These are phyloP conservation scores for Schizaphis graminum DNA, from an alignment of 2,888 invertebrate species.

Conservation along the genomic window DNA sequence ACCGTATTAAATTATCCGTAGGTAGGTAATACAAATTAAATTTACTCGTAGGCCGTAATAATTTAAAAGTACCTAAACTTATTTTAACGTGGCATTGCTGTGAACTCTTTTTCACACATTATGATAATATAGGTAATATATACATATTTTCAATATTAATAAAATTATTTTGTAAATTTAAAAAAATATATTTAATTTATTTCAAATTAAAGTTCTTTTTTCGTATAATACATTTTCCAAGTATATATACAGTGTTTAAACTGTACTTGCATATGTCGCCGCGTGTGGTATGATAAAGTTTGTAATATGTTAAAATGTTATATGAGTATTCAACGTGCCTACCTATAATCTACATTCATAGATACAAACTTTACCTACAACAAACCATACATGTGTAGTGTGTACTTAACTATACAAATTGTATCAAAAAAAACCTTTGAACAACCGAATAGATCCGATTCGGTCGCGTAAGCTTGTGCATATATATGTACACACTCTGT, in stretches of 20 bases:
- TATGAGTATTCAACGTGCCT: background rate
- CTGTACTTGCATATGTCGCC: background rate
- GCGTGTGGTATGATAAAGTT: background rate
- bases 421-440: slow-evolving; percentile 32
- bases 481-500: background rate
- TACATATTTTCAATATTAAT: too few species aligned
- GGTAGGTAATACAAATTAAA: background rate
- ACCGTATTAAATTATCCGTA: background rate
- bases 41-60: too few species aligned
- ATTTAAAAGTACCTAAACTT: too few species aligned
- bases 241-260: background rate
- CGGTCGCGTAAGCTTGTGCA: background rate
- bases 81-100: too few species aligned
- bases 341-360: background rate
- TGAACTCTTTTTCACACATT: too few species aligned
- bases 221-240: background rate
- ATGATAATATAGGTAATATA: too few species aligned
- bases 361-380: background rate
- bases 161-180: too few species aligned
- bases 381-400: background rate
- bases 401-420: background rate
- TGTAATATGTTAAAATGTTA: background rate
- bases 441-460: slow-evolving; percentile 17
- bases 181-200: too few species aligned
- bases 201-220: background rate